A percentile compares a stretch with the other conserved stretches of the same genome.
Evolutionary conservation across 2,888 invertebrate species (phyloP).

Genomic region (Labia minor): DNA sequence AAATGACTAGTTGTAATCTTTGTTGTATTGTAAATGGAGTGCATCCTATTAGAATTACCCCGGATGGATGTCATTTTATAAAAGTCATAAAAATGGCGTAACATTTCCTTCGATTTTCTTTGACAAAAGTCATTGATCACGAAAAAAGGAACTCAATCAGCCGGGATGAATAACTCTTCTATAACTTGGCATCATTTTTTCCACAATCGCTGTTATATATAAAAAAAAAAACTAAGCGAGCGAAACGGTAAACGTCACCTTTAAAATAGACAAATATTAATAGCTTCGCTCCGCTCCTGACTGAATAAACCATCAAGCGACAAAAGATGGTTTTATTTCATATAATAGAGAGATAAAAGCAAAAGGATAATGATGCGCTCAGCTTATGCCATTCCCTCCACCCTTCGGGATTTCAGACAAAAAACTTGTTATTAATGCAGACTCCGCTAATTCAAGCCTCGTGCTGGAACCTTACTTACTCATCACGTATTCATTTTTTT

Average conservation of each 20-base stretch:
- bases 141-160: background rate
- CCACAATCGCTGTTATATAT: background rate
- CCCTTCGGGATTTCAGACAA: background rate
- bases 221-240: background rate
- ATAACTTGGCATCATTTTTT: background rate
- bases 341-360: slow-evolving; percentile 13
- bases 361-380: slow-evolving; percentile 5
- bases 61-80: no score
- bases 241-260: slow-evolving; percentile 4
- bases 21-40: no score
- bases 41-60: no score
- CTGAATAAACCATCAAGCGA: slow-evolving; percentile 13
- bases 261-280: slow-evolving; percentile 5
- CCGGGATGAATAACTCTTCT: background rate
- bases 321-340: slow-evolving; percentile 13
- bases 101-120: no score
- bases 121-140: background rate
- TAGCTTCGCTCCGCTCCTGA: background rate
- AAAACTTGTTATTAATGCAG: slow-evolving; percentile 1
- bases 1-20: no score
- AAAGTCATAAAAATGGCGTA: no score
- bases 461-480: background rate
- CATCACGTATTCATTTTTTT: background rate
- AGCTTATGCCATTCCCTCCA: background rate
- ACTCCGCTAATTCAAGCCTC: background rate